Base-by-base conservation (phyloP, 2,888 invertebrate species). In the Furcula furcula region DNA sequence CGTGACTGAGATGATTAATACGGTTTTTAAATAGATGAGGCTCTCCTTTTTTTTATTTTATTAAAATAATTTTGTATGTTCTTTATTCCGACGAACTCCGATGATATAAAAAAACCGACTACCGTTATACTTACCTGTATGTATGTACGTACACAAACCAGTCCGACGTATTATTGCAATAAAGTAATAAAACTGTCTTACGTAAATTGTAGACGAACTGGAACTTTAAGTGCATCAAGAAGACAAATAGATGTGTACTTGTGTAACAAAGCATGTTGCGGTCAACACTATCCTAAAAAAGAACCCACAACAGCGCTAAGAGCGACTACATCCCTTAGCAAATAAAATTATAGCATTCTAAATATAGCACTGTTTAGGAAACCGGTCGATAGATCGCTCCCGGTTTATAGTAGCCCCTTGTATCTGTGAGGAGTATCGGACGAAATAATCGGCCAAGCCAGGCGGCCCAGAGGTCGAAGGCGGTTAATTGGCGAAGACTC, bases 401-500 rank as follows among this genome's bases (percentile, higher is more conserved):
- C 50, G 49, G 49, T 44, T 37, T 43, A 30, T 44, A 37, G 50
- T 46, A 46, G 40, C 41, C 31, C 40, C 29, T 42, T 43, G 54
- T 63, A 68, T 72, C 70, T 79, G 72, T 67, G 68, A 76, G 68
- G 68, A 73, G 65, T 72, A 76, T 73, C 65, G 55, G 57, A 55
- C 55, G 53, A 47, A 57, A 63, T 65, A 63, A 63, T 62, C 62
- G 55, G 52, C 47, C 54, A 58, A 71, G 69, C n/a, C 69, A 72
- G 67, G 72, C 73, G 61, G 73, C 67, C 57, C 64, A 67, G 78
- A 78, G 86, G 81, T 84, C 80, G 78, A 65, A 68, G 68, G 76
- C 83, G 79, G 85, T 84, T 86, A 86, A 87, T 86, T 85, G 84
- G 78, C 84, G 78, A 81, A 70, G 76, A 78, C 68, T 65, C 69